Evolutionary conservation across 2,888 invertebrate species (phyloP), one percentile per base, ranked within the genome.

Genomic region (Drosophila planitibia): DNA sequence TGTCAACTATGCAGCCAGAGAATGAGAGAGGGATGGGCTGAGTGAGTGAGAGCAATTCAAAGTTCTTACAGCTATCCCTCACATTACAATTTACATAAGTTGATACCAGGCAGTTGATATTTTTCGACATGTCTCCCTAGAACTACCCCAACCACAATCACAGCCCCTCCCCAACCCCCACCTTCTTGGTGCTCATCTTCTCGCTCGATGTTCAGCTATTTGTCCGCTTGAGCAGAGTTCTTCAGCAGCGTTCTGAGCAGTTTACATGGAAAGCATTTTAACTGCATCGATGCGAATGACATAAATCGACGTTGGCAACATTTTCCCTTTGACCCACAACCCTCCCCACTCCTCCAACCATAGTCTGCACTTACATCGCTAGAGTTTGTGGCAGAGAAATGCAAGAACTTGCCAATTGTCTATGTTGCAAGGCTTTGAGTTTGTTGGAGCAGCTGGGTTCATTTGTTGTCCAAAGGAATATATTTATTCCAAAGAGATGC

Each of bases 181-280:
- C 5, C 10, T 28, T 10, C 10, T 10, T 51, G 12, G 19, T 3
- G 28, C 51, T 51, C 51, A 28, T 28, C 39, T 49, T 57, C 54
- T 55, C 68, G 57, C 62, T 30, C 41, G 64, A 49, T 66, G 71
- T 72, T 71, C 72, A 74, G 83, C 81, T 86, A 82, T 86, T 86
- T 86, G 82, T 82, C 69, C 73, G 85, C 81, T 76, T 74, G 76
- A 83, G 61, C 72, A 78, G 65, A 79, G 79, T 81, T 81, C 73
- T 66, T 59, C 44, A 63, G 62, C 70, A 76, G 51, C 59, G 62
- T 64, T 70, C 61, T 55, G 65, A 76, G 81, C 76, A 68, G 78
- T 78, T 81, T 81, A 86, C 86, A 87, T 88, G 83, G 76, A 87
- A 88, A 87, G 75, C 85, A 83, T 87, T 87, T 87, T 87, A 88